Conservation (phyloP, 2,888 invertebrate genomes). For the Lepeophtheirus nordmannii region DNA sequence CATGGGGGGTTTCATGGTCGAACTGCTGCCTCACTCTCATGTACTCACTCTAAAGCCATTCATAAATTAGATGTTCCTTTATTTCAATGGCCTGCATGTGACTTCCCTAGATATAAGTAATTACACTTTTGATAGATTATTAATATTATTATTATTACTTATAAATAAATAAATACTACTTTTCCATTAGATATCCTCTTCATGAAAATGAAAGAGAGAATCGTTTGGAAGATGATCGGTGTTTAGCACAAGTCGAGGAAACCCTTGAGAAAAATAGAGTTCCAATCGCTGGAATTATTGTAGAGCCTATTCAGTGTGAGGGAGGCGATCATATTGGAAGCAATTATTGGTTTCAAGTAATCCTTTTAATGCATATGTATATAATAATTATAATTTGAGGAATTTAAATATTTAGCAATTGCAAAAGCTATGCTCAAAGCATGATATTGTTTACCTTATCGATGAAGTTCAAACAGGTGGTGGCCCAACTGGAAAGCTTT, state of each 20-base stretch:
- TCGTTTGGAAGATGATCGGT: constrained; percentile 57
- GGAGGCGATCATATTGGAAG: constrained; percentile 92
- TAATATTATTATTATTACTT: background rate
- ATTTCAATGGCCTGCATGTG: constrained; percentile 80
- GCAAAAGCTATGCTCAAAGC: constrained; percentile 27
- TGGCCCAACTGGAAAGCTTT: constrained; percentile 85
- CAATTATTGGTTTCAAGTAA: constrained; percentile 62
- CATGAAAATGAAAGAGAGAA: constrained; percentile 62
- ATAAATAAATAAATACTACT: background rate
- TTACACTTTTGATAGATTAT: background rate
- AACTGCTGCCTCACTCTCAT: constrained; percentile 66
- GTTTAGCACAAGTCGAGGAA: constrained; percentile 35
- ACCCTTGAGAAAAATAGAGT: constrained; percentile 10
- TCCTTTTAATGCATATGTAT: constrained; percentile 53
- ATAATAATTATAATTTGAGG: constrained; percentile 41
- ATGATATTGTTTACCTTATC: constrained; percentile 61
- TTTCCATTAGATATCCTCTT: constrained; percentile 48
- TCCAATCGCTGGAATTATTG: constrained; percentile 69
- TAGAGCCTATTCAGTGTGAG: constrained; percentile 94
- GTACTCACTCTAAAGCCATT: constrained; percentile 85
- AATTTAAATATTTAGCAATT: background rate
- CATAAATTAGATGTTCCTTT: constrained; percentile 89
- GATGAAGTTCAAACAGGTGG: constrained; percentile 98
- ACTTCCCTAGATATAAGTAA: constrained; percentile 72
- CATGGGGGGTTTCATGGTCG: constrained; percentile 79